These are phyloP conservation scores for Lycia hirtaria DNA, from an alignment of 2,888 invertebrate species.

Conservation along the genomic window DNA sequence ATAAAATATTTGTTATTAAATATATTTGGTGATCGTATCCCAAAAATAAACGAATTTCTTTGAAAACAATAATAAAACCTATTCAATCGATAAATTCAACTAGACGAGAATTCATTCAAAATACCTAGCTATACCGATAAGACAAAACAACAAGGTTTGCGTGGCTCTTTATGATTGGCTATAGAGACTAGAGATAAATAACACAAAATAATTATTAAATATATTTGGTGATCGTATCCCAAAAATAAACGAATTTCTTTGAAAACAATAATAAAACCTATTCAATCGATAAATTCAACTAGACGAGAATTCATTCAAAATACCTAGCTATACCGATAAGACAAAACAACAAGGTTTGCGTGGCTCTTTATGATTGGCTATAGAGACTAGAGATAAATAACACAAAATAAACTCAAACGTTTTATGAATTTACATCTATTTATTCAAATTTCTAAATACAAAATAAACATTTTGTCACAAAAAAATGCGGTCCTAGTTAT, in stretches of 20 bases:
- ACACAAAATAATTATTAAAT: slow-evolving; percentile 35
- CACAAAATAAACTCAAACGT: slow-evolving; percentile 32
- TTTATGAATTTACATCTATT: slow-evolving; percentile 45
- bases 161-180: neutral
- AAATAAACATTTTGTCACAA: slow-evolving; percentile 48
- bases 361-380: neutral
- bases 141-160: neutral
- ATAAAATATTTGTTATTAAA: no score
- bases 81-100: no score
- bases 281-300: no score
- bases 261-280: no score
- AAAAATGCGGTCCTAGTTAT: slow-evolving; percentile 34
- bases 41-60: no score
- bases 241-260: no score
- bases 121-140: neutral
- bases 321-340: neutral
- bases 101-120: no score
- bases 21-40: no score
- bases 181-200: neutral
- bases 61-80: no score
- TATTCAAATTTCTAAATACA: slow-evolving; percentile 43
- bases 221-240: no score
- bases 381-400: neutral
- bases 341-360: neutral
- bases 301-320: neutral